Percentiles rank a stretch among this genome's conserved stretches.
Evolutionary conservation across 2,888 invertebrate species (phyloP).

Genomic region (Bombylius discolor): DNA sequence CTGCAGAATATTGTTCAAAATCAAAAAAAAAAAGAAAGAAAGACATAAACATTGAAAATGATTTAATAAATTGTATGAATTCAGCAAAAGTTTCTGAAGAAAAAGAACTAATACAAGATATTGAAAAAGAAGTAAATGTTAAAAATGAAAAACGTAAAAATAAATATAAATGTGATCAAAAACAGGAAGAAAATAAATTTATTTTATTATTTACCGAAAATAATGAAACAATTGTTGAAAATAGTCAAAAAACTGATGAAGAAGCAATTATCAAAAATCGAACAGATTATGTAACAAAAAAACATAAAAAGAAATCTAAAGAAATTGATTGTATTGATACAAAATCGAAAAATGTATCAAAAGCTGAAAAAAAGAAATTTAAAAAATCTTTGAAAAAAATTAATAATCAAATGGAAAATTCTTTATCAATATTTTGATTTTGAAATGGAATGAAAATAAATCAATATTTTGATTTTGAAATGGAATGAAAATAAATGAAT

Average conservation of each 20-base stretch:
- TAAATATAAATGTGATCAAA: too few relatives aligned
- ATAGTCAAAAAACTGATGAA: too few relatives aligned
- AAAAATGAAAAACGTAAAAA: too few relatives aligned
- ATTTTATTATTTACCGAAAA: too few relatives aligned
- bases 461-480: too few relatives aligned
- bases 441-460: too few relatives aligned
- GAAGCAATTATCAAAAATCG: neutral
- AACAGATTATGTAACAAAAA: neutral
- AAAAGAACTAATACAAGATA: too few relatives aligned
- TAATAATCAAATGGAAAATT: neutral
- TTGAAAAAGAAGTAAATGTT: too few relatives aligned
- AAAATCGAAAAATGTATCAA: neutral
- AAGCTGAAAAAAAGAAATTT: neutral
- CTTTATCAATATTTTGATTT: neutral
- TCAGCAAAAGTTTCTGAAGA: neutral
- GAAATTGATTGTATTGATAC: neutral
- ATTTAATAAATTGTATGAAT: neutral
- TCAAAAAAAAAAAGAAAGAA: slow-evolving; percentile 14
- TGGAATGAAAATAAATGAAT: too few relatives aligned
- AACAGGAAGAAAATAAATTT: too few relatives aligned
- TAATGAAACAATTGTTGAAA: too few relatives aligned
- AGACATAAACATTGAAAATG: slow-evolving; percentile 4
- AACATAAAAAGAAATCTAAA: neutral
- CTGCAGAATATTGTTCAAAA: slow-evolving; percentile 9
- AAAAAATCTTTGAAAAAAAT: neutral